Percentiles rank a stretch among this genome's conserved stretches.
Evolutionary conservation across 2,113 vertebrate genomes (phyloP).

Genomic region (Tragelaphus imberbis): DNA sequence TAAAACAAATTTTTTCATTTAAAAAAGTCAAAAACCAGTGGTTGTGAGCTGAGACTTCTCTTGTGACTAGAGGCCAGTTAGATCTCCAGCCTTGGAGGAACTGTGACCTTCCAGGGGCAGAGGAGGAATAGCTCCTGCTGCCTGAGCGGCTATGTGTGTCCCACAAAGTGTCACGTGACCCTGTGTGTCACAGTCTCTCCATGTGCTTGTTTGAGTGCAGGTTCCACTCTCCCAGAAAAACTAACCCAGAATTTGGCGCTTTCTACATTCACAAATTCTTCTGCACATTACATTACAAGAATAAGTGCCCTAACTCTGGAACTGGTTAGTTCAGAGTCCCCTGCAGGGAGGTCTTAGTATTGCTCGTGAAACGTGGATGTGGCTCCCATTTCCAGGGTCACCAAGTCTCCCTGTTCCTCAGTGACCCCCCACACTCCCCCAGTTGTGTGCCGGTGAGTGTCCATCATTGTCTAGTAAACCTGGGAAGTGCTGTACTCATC

Average conservation of each 20-base stretch:
- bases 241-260: not conserved
- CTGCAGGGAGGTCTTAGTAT: not conserved
- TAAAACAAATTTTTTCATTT: not conserved
- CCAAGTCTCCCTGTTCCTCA: not conserved
- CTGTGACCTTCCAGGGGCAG: not conserved
- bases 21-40: not conserved
- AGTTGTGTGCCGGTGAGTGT: not conserved
- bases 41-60: not conserved
- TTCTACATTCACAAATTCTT: not conserved
- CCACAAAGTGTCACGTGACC: rapidly evolving
- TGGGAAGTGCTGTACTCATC: not conserved
- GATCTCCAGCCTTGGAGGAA: not conserved
- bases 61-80: not conserved
- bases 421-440: rapidly evolving
- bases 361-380: too few species aligned
- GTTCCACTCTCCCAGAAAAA: not conserved
- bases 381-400: not conserved
- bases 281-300: not conserved
- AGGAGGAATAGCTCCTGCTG: rapidly evolving
- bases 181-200: not conserved
- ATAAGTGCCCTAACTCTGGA: not conserved
- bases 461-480: not conserved
- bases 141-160: not conserved
- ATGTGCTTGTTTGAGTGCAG: not conserved
- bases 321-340: not conserved